Evolutionary conservation across 2,797 vertebrate species (phyloP).

Genomic region (Xiphorhynchus erythropygius): DNA sequence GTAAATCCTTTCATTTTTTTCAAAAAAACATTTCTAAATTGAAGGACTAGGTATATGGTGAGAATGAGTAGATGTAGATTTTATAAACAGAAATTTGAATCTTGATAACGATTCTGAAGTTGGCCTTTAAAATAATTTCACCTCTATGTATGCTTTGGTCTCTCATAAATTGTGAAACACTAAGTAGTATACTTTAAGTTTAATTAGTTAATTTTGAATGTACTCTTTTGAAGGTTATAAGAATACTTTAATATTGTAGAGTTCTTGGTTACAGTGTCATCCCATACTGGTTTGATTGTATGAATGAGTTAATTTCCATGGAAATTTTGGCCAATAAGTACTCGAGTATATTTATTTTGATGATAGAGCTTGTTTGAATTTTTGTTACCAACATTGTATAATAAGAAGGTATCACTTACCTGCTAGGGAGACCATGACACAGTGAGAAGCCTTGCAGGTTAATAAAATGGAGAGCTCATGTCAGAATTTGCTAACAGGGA

Average conservation of each 20-base stretch:
- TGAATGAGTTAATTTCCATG: background rate
- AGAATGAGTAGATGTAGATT: background rate
- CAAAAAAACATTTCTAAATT: background rate
- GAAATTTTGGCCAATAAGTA: background rate
- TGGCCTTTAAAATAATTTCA: background rate
- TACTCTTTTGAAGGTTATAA: background rate
- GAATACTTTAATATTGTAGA: background rate
- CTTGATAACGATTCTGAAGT: background rate
- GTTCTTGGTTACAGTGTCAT: background rate
- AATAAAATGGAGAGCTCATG: background rate
- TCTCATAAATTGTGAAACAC: background rate
- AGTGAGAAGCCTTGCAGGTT: background rate
- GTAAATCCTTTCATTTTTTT: background rate
- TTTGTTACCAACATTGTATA: background rate
- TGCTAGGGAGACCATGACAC: background rate
- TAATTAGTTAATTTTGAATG: background rate
- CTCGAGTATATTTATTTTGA: background rate
- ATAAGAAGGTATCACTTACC: background rate
- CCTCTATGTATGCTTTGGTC: background rate
- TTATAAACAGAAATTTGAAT: background rate
- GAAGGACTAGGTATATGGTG: background rate
- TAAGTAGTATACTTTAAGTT: background rate
- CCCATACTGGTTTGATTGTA: background rate
- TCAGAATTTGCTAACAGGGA: background rate
- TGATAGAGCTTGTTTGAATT: background rate